Conservation (phyloP, 1,140 invertebrate species). For the Apis florea region DNA sequence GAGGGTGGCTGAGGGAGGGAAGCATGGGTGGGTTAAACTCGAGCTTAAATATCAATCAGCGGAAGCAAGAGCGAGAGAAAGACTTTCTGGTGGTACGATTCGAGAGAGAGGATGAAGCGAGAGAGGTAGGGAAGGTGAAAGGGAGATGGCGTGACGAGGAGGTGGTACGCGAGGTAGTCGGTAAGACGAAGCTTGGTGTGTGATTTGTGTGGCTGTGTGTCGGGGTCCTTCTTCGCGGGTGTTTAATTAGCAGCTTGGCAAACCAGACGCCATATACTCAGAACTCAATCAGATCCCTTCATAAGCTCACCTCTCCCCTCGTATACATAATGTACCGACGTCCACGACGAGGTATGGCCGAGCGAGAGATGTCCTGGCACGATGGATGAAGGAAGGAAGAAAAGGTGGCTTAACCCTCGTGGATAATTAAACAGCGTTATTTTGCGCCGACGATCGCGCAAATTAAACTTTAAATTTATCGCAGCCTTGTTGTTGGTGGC, state of each 20-base stretch:
- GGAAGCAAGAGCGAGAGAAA: conserved; percentile 50
- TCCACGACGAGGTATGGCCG: conserved; percentile 40
- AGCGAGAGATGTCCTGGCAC: conserved; percentile 24
- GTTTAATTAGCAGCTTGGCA: conserved; percentile 79
- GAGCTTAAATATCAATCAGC: conserved; percentile 79
- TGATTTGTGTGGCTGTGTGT: conserved; percentile 61
- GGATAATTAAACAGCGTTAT: conserved; percentile 11
- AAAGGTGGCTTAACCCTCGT: not conserved
- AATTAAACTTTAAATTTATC: not conserved
- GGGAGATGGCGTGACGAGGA: conserved; percentile 20
- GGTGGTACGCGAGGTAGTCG: conserved; percentile 29
- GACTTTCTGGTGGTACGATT: conserved; percentile 13
- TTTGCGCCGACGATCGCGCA: not conserved
- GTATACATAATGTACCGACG: conserved; percentile 77
- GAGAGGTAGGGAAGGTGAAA: conserved; percentile 18
- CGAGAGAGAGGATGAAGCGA: conserved; percentile 45
- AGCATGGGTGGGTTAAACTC: conserved; percentile 71
- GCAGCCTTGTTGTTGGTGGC: not conserved
- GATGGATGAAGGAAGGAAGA: not conserved
- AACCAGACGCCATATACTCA: conserved; percentile 79
- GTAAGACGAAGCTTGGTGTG: conserved; percentile 59
- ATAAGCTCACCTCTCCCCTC: conserved; percentile 74
- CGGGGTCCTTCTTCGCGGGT: conserved; percentile 72
- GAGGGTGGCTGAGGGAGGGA: conserved; percentile 53
- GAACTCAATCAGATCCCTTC: conserved; percentile 81